These are phyloP conservation scores for Agonopterix arenella DNA, from an alignment of 2,888 invertebrate genomes.

Conservation along the genomic window DNA sequence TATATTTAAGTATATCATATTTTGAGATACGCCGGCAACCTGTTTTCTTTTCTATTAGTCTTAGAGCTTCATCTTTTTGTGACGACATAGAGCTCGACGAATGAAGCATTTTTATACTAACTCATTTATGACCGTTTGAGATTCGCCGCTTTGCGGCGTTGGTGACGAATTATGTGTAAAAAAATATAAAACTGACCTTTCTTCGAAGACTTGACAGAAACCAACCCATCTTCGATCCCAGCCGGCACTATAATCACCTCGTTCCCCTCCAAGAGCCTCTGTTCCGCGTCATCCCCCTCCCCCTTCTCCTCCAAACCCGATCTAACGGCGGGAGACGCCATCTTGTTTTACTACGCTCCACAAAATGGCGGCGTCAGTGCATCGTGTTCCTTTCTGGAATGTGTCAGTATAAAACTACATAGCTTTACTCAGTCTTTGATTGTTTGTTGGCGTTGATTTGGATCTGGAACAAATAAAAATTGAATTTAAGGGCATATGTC, in stretches of 20 bases:
- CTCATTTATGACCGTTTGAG: too few relatives aligned
- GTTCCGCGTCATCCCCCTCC: slow-evolving; percentile 46
- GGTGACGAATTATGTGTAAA: too few relatives aligned
- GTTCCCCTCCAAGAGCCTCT: slow-evolving; percentile 46
- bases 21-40: too few relatives aligned
- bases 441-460: slow-evolving; percentile 32
- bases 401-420: slow-evolving; percentile 23
- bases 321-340: slow-evolving; percentile 41
- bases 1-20: too few relatives aligned
- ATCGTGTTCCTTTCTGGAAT: slow-evolving; percentile 17
- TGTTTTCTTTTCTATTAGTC: too few relatives aligned
- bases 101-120: too few relatives aligned
- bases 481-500: too few relatives aligned
- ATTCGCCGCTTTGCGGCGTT: too few relatives aligned
- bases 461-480: slow-evolving; percentile 24
- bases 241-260: slow-evolving; percentile 36
- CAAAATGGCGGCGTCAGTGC: slow-evolving; percentile 28
- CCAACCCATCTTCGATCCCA: slow-evolving; percentile 25
- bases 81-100: too few relatives aligned
- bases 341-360: slow-evolving; percentile 22
- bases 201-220: slow-evolving; percentile 57
- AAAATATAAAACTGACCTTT: slow-evolving; percentile 43
- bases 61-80: too few relatives aligned
- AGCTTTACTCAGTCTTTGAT: slow-evolving; percentile 36
- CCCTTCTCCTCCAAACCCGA: slow-evolving; percentile 36